Evolutionary conservation across 2,113 vertebrate species (phyloP).

Genomic region (Nannospalax galili): DNA sequence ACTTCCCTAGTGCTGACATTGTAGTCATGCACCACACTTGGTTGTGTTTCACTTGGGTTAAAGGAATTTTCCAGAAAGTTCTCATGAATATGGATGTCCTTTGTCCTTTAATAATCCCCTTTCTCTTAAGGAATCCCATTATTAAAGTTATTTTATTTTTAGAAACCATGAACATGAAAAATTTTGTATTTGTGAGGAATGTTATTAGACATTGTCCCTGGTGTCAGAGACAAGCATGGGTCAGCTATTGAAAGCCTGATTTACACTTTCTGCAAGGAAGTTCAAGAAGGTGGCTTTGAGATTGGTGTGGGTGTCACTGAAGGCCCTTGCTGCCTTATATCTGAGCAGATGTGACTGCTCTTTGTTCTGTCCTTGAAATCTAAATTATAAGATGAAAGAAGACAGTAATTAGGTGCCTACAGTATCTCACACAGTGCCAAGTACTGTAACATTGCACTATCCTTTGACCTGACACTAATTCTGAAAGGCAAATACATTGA

Average conservation of each 20-base stretch:
- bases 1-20: not conserved
- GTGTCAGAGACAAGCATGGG: not conserved
- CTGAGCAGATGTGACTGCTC: not conserved
- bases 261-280: not conserved
- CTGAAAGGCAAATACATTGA: not conserved
- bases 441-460: not conserved
- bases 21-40: too few relatives aligned
- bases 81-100: not conserved
- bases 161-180: not conserved
- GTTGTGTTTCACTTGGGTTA: not conserved
- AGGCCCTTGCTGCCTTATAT: not conserved
- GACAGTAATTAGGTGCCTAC: not conserved
- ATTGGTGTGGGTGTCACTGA: not conserved
- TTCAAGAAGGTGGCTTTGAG: not conserved
- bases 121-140: not conserved
- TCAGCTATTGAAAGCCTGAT: not conserved
- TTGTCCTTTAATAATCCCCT: not conserved
- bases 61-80: not conserved
- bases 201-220: not conserved
- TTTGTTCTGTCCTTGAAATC: not conserved
- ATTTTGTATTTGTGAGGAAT: not conserved
- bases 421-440: not conserved
- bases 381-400: constrained; percentile 37
- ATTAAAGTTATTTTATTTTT: constrained; percentile 22
- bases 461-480: not conserved